Base-by-base conservation (phyloP, 1,140 invertebrate species). In the Diorhabda elongata region DNA sequence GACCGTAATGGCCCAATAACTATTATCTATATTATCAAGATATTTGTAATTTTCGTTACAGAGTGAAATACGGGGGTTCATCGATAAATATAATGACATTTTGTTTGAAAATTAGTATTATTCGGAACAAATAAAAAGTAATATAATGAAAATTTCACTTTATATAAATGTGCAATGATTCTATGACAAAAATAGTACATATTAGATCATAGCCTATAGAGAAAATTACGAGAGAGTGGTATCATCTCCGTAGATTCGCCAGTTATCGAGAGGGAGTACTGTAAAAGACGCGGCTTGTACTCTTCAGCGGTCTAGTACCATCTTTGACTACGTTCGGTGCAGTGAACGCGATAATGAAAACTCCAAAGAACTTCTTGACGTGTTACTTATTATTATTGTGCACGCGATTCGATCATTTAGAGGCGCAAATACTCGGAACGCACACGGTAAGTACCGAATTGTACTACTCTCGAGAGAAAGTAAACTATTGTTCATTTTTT, bases 401-500 rank as follows among this genome's bases (percentile, higher is more conserved):
- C 61, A 5, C 47, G 47, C 47, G 6, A 8, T 52, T 62, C 43
- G 42, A 5, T 3, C 9, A 11, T 62, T 11, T 43, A 44, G 11
- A 44, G n/a, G 61, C 61, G 61, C 61, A 62, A 43, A 62, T 62
- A 11, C 42, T 62, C 43, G 61, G 42, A 62, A 11, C 61, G 11
- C 61, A 62, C 42, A 8, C 61, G 44, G 61, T 62, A 62, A 62
- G 61, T 62, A 62, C 61, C 3, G 59, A 41, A 41, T 61, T 7
- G 26, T 43, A 43, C 7, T 5, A 42, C 26, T 6, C 26, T 41
- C 9, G 42, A 41, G 26, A 41, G 59, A 42, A 61, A 43, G 6
- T 42, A 9, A 42, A 43, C 26, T 2, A 58, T 5, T 11, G 4
- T 58, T 5, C n/a, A 26, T 58, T 26, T 5, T 11, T 11, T 58